Evolutionary conservation across 53 echinoderm and acorn worm species (phyloP).

Genomic region (Henricia sp.): DNA sequence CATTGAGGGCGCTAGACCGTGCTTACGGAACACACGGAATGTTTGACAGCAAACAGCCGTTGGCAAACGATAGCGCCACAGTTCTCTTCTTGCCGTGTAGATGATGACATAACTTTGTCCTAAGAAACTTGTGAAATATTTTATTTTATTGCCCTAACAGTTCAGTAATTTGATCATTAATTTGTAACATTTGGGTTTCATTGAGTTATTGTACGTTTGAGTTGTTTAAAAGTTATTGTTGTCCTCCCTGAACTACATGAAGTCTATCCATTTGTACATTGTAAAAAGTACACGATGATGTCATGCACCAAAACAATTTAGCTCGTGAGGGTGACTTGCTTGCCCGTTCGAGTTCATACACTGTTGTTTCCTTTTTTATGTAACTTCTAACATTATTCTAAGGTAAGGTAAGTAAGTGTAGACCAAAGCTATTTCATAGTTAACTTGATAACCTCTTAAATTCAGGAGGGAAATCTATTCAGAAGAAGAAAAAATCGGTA

Average conservation of each 20-base stretch:
- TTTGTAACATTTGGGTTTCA: not conserved
- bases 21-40: not conserved
- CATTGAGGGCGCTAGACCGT: slow-evolving; percentile 32
- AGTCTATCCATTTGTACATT: too few relatives aligned
- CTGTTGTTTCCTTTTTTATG: too few relatives aligned
- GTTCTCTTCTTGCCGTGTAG: not conserved
- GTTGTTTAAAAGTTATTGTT: not conserved
- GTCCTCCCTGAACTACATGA: slow-evolving; percentile 12
- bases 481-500: too few relatives aligned
- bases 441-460: too few relatives aligned
- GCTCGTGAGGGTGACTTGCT: too few relatives aligned
- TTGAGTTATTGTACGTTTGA: too few relatives aligned
- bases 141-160: too few relatives aligned
- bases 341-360: too few relatives aligned
- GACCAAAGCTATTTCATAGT: too few relatives aligned
- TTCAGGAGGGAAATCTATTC: too few relatives aligned
- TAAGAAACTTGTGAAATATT: not conserved
- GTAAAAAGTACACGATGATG: slow-evolving; percentile 16
- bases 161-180: not conserved
- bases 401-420: too few relatives aligned
- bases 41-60: slow-evolving; percentile 16
- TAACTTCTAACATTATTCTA: too few relatives aligned
- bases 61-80: not conserved
- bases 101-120: not conserved
- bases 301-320: slow-evolving; percentile 29